Conservation (phyloP, 2,888 invertebrate species). For the Hybos culiciformis region DNA sequence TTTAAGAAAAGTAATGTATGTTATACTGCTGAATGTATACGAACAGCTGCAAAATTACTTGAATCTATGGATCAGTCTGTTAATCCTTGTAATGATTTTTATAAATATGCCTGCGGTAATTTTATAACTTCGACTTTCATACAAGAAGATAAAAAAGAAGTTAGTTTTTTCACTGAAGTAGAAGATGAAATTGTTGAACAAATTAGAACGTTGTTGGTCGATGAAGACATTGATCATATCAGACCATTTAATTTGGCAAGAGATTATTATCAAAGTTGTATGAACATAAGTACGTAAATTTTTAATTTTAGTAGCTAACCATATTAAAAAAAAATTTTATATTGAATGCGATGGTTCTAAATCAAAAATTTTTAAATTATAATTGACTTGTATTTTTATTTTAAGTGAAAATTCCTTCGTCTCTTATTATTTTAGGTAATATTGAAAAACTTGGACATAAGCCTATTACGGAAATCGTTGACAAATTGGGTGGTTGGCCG, state of each 20-base stretch:
- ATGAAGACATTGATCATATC: no score
- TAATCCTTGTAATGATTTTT: conserved; percentile 58
- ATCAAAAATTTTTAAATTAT: no score
- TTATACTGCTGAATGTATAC: conserved; percentile 56
- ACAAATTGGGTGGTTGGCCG: conserved; percentile 74
- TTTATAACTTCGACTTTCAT: conserved; percentile 48
- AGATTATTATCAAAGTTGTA: conserved; percentile 22
- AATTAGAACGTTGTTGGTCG: conserved; percentile 18
- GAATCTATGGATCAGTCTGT: conserved; percentile 45
- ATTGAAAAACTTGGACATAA: conserved; percentile 61
- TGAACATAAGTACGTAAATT: conserved; percentile 20
- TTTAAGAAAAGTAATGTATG: no score
- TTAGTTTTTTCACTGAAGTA: conserved; percentile 19
- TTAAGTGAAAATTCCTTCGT: not conserved
- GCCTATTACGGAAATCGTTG: conserved; percentile 53
- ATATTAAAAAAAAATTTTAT: not conserved
- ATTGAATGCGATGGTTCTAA: no score
- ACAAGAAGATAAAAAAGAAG: conserved; percentile 42
- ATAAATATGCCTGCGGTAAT: conserved; percentile 52
- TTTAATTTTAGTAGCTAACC: no score
- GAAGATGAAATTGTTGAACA: conserved; percentile 20
- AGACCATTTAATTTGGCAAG: conserved; percentile 22
- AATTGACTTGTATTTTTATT: no score
- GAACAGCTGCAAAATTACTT: conserved; percentile 47
- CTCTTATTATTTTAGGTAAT: conserved; percentile 39